phyloP scores from a whole-genome alignment of 2,113 vertebrate genomes.

The Aythya baeri region DNA sequence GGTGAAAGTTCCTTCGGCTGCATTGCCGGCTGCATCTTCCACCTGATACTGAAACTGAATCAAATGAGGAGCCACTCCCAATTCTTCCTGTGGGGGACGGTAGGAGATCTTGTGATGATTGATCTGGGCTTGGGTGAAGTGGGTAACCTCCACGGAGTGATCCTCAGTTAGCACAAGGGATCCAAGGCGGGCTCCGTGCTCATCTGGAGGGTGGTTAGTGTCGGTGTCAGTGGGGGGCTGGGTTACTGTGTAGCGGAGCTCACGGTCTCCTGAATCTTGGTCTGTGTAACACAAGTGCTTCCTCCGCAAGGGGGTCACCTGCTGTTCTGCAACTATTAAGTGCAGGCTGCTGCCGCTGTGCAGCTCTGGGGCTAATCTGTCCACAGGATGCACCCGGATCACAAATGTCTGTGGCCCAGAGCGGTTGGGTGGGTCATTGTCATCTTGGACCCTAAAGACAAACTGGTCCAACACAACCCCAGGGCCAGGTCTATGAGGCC shows the following conservation, averaged over 20 bases:
- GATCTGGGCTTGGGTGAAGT: slow-evolving; percentile 95
- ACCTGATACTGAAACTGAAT: slow-evolving; percentile 90
- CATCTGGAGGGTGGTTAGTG: slow-evolving; percentile 81
- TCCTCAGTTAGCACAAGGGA: slow-evolving; percentile 89
- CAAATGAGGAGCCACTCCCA: slow-evolving; percentile 89
- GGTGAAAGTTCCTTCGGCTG: slow-evolving; percentile 82
- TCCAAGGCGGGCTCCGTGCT: slow-evolving; percentile 72
- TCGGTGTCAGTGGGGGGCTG: slow-evolving; percentile 89
- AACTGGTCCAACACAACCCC: slow-evolving; percentile 87
- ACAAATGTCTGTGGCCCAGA: slow-evolving; percentile 86
- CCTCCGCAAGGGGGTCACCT: slow-evolving; percentile 86
- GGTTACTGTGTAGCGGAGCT: slow-evolving; percentile 86
- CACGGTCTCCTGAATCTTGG: slow-evolving; percentile 91
- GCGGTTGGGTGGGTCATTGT: slow-evolving; percentile 93
- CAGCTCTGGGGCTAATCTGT: slow-evolving; percentile 90
- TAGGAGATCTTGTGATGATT: slow-evolving; percentile 96
- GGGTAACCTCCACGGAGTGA: slow-evolving; percentile 81
- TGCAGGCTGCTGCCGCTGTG: slow-evolving; percentile 85
- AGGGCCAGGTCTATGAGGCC: slow-evolving; percentile 85
- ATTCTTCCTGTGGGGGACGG: slow-evolving; percentile 88
- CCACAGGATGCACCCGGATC: slow-evolving; percentile 87
- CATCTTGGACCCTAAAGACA: slow-evolving; percentile 89
- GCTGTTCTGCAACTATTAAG: slow-evolving; percentile 91
- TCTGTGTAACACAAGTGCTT: slow-evolving; percentile 93
- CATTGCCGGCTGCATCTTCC: slow-evolving; percentile 88